These are phyloP conservation scores for Saccopteryx leptura DNA, from an alignment of 2,113 vertebrate species.

Conservation along the genomic window DNA sequence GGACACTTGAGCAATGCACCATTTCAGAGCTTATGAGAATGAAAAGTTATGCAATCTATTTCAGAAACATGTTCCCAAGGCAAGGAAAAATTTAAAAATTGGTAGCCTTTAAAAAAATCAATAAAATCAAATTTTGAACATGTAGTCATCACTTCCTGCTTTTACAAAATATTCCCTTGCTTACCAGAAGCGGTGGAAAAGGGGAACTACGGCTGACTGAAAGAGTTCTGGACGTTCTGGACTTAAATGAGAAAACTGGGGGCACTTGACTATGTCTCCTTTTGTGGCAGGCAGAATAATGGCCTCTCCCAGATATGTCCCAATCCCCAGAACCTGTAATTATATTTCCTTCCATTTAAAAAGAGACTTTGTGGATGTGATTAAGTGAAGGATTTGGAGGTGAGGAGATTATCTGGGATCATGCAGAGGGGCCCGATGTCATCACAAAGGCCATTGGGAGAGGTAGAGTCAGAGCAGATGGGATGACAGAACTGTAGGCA, in stretches of 20 bases:
- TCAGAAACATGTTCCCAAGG: constrained; percentile 49
- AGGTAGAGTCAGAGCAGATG: background rate
- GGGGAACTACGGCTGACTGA: background rate
- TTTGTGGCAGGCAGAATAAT: background rate
- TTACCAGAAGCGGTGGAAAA: background rate
- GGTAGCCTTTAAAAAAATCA: constrained; percentile 12
- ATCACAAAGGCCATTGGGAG: background rate
- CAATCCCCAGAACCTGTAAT: background rate
- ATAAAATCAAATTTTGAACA: constrained; percentile 53
- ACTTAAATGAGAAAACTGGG: background rate
- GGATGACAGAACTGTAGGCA: background rate
- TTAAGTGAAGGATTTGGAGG: background rate
- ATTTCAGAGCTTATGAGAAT: background rate
- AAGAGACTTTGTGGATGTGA: background rate
- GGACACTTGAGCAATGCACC: background rate
- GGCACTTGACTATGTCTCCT: background rate
- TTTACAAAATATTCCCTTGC: background rate
- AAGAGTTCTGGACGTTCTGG: background rate
- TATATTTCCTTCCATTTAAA: background rate
- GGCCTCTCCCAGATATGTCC: background rate
- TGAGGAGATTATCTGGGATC: background rate
- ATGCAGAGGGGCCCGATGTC: background rate
- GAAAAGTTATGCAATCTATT: background rate
- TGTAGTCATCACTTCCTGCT: background rate
- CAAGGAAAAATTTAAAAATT: constrained; percentile 47